These are phyloP conservation scores for Sisyra terminalis DNA, from an alignment of 2,888 invertebrate genomes.

Conservation along the genomic window DNA sequence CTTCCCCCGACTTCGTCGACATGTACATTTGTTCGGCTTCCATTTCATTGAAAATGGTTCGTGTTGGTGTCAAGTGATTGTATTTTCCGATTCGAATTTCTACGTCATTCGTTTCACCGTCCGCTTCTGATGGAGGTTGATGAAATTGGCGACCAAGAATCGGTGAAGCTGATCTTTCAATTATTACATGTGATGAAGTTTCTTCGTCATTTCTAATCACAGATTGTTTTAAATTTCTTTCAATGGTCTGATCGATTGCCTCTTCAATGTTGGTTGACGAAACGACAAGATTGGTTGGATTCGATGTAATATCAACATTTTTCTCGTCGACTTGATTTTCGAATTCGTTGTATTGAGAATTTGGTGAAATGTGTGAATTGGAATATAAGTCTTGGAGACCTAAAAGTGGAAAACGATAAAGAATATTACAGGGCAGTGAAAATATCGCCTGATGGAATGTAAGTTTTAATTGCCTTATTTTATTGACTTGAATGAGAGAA, in stretches of 20 bases:
- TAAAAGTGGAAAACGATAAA: no score
- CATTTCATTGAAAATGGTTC: slow-evolving; percentile 23
- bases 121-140: slow-evolving; percentile 39
- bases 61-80: slow-evolving; percentile 36
- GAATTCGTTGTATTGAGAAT: slow-evolving; percentile 29
- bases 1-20: slow-evolving; percentile 50
- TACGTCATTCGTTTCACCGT: slow-evolving; percentile 30
- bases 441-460: no score
- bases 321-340: slow-evolving; percentile 3
- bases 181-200: slow-evolving; percentile 27
- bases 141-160: slow-evolving; percentile 29
- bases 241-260: slow-evolving; percentile 4
- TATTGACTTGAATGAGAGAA: no score
- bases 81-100: slow-evolving; percentile 21
- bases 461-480: no score
- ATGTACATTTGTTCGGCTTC: neutral
- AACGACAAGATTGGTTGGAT: slow-evolving; percentile 12
- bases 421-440: no score
- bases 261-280: slow-evolving; percentile 5
- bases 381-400: slow-evolving; percentile 37
- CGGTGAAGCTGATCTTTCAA: slow-evolving; percentile 38
- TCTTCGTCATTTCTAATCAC: slow-evolving; percentile 17
- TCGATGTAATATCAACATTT: slow-evolving; percentile 18
- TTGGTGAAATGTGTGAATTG: slow-evolving; percentile 54
- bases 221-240: no score